These are phyloP conservation scores for Aptenodytes patagonicus DNA, from an alignment of 2,113 vertebrate genomes.

Conservation along the genomic window DNA sequence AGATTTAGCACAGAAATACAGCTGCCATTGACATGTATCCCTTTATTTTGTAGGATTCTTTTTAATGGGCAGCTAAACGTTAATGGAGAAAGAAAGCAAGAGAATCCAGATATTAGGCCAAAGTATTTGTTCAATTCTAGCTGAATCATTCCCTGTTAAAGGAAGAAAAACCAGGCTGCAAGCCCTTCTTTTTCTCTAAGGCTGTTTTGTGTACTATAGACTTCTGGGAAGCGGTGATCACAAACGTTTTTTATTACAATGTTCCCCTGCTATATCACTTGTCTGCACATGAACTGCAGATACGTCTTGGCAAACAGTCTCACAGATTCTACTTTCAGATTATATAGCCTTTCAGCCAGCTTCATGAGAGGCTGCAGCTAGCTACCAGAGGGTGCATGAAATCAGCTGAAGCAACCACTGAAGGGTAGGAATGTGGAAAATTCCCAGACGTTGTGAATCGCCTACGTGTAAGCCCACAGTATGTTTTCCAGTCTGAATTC, in stretches of 20 bases:
- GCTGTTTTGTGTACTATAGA: not conserved
- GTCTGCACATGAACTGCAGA: not conserved
- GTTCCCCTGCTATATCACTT: not conserved
- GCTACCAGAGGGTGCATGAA: not conserved
- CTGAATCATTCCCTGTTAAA: not conserved
- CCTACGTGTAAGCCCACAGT: not conserved
- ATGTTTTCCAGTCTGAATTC: not conserved
- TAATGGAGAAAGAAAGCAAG: not conserved
- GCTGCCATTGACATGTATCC: not conserved
- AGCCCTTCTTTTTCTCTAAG: not conserved
- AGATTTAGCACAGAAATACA: slow-evolving; percentile 19
- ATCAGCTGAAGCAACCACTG: not conserved
- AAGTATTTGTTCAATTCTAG: not conserved
- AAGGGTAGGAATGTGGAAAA: not conserved
- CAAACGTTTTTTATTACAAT: slow-evolving; percentile 1
- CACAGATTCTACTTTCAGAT: not conserved
- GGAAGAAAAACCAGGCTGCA: not conserved
- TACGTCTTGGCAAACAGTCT: not conserved
- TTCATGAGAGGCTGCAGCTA: not conserved
- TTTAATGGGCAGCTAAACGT: not conserved
- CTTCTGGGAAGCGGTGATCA: not conserved
- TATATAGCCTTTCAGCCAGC: not conserved
- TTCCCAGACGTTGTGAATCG: not conserved
- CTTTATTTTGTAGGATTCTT: not conserved
- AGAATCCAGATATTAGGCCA: not conserved